phyloP scores from a whole-genome alignment of 1,140 invertebrate species.

The Vollenhovia emeryi region DNA sequence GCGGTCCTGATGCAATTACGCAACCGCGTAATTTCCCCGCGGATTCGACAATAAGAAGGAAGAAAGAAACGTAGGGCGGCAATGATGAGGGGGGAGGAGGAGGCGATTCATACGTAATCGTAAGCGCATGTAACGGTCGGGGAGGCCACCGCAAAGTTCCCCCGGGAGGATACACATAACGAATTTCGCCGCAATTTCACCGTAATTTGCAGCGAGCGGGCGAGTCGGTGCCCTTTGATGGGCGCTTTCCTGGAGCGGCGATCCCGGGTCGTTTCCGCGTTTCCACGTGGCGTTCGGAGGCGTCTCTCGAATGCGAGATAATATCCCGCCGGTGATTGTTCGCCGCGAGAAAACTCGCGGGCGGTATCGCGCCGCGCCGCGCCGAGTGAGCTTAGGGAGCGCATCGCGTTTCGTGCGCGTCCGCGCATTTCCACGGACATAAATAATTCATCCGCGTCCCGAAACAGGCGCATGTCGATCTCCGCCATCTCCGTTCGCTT shows the following conservation, averaged over 20 bases:
- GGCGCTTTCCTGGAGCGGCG: conserved; percentile 27
- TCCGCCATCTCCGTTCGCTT: conserved; percentile 6
- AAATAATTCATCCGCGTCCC: conserved; percentile 36
- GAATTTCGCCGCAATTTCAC: conserved; percentile 57
- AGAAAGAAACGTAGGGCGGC: neutral
- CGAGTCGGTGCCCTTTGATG: conserved; percentile 55
- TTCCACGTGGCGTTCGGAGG: conserved; percentile 21
- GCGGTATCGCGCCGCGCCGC: conserved; percentile 7
- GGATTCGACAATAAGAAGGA: conserved; percentile 38
- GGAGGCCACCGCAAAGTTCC: conserved; percentile 34
- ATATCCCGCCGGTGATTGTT: conserved; percentile 45
- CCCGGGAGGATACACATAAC: conserved; percentile 30
- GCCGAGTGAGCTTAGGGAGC: neutral
- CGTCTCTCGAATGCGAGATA: conserved; percentile 13
- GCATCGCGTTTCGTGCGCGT: neutral
- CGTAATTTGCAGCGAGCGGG: conserved; percentile 45
- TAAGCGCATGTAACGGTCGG: conserved; percentile 38
- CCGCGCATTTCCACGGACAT: neutral
- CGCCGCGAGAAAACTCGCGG: conserved; percentile 32
- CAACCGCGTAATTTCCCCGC: conserved; percentile 46
- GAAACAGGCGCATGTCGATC: conserved; percentile 25
- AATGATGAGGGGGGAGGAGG: conserved; percentile 3
- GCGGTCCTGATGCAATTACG: conserved; percentile 28
- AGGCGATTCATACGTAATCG: conserved; percentile 30
- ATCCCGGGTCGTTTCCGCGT: conserved; percentile 40